Evolutionary conservation across 2,797 vertebrate genomes (phyloP), one percentile per base, ranked within the genome.

Genomic region (Onychomys torridus): DNA sequence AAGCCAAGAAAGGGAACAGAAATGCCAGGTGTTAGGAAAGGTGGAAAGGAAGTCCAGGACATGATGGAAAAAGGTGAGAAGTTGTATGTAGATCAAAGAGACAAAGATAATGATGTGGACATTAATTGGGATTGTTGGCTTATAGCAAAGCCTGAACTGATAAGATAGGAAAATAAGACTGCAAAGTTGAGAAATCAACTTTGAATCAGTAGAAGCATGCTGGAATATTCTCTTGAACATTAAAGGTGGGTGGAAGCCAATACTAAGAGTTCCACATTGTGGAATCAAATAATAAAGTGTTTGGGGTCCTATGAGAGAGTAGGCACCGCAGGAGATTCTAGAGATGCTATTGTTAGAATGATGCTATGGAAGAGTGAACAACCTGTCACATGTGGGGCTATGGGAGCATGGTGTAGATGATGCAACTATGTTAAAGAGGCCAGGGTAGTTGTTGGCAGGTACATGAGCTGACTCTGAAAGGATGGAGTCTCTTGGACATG

Each of bases 151-250:
- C 27, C 23, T 91, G 46, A 89, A 84, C 32, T 76, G 71, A 95
- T 71, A 89, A 96, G 89, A 77, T n/a, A 87, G 46, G 63, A 94
- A 90, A 86, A 69, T 12, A 46, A 34, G 23, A 10, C 46, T 55
- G 34, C 32, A 71, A 93, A 89, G 55, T 81, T 46, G 46, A 79
- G n/a, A 67, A 73, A 94, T 34, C 13, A n/a, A n/a, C n/a, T n/a
- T n/a, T 63, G 63, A 76, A 78, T 71, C 77, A 92, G 81, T 55
- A 81, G 14, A 93, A 69, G 29, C 32, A 93, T 34, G 49, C 55
- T 90, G 19, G 59, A 73, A 49, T 4, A 46, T 2, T 49, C 23
- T 21, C 9, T 90, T 87, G 57, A 91, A 67, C 10, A 76, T 71
- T 65, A 84, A 76, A 94, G 29, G 49, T 17, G 61, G 12, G 17